phyloP scores from a whole-genome alignment of 2,797 vertebrate species.

The Cirrhinus molitorella region DNA sequence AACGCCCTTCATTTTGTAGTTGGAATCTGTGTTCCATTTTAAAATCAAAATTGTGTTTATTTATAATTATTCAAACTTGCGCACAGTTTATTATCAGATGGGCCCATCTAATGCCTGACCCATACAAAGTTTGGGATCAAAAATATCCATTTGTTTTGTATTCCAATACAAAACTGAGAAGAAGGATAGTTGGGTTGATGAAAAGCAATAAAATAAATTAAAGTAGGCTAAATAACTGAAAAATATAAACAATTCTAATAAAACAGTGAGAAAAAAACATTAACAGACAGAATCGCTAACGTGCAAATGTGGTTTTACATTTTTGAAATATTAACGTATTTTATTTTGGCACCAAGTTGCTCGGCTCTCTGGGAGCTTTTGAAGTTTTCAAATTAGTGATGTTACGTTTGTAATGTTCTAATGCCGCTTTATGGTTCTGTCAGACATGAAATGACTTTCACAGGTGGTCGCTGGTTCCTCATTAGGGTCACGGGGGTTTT shows the following conservation, averaged over 20 bases:
- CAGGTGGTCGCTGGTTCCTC: slow-evolving; percentile 5
- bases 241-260: no score
- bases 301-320: background rate
- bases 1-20: background rate
- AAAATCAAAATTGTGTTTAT: background rate
- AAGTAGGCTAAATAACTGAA: no score
- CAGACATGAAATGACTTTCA: background rate
- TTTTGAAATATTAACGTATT: background rate
- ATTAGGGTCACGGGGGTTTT: background rate
- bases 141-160: background rate
- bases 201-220: background rate
- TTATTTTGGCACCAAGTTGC: background rate
- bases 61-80: background rate
- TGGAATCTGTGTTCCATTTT: background rate
- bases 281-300: no score
- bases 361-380: background rate
- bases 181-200: no score
- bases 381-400: background rate
- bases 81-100: background rate
- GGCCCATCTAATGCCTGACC: background rate
- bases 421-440: background rate
- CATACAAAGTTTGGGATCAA: background rate
- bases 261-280: background rate
- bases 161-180: background rate
- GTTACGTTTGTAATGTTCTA: background rate